Conservation (phyloP, 2,888 invertebrate species). For the Schizotus pectinicornis region DNA sequence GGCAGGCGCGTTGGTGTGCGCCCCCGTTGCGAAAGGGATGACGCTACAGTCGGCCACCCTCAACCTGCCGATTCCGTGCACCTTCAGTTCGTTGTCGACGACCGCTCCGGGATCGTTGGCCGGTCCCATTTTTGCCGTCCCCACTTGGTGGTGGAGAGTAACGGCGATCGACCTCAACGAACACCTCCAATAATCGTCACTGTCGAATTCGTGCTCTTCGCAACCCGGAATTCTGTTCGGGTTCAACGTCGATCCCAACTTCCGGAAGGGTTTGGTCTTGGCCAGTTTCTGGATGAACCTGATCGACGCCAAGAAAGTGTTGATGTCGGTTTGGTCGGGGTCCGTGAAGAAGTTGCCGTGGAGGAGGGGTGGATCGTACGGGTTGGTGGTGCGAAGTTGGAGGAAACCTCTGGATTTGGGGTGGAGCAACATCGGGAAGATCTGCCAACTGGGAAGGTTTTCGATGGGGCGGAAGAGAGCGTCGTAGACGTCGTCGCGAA, state of each 20-base stretch:
- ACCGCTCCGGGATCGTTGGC: slow-evolving; percentile 65
- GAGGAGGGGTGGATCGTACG: slow-evolving; percentile 71
- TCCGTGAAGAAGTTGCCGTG: slow-evolving; percentile 59
- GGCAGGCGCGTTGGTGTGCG: slow-evolving; percentile 72
- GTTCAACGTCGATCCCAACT: slow-evolving; percentile 55
- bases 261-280: slow-evolving; percentile 66
- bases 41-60: slow-evolving; percentile 72
- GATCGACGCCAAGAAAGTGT: slow-evolving; percentile 59
- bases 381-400: slow-evolving; percentile 72
- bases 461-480: slow-evolving; percentile 59
- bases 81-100: slow-evolving; percentile 66
- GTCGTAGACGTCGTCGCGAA: slow-evolving; percentile 46
- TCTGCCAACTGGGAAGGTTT: slow-evolving; percentile 59
- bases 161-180: slow-evolving; percentile 55
- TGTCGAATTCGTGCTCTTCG: slow-evolving; percentile 16
- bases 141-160: slow-evolving; percentile 45
- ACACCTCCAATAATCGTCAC: slow-evolving; percentile 73
- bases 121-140: slow-evolving; percentile 75
- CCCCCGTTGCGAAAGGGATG: slow-evolving; percentile 67
- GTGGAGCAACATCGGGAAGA: slow-evolving; percentile 66
- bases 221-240: slow-evolving; percentile 11
- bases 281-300: slow-evolving; percentile 65
- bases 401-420: slow-evolving; percentile 75
- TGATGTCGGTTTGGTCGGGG: slow-evolving; percentile 59
- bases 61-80: slow-evolving; percentile 64